Base-by-base conservation (phyloP, 2,113 vertebrate genomes). In the Astur gentilis region DNA sequence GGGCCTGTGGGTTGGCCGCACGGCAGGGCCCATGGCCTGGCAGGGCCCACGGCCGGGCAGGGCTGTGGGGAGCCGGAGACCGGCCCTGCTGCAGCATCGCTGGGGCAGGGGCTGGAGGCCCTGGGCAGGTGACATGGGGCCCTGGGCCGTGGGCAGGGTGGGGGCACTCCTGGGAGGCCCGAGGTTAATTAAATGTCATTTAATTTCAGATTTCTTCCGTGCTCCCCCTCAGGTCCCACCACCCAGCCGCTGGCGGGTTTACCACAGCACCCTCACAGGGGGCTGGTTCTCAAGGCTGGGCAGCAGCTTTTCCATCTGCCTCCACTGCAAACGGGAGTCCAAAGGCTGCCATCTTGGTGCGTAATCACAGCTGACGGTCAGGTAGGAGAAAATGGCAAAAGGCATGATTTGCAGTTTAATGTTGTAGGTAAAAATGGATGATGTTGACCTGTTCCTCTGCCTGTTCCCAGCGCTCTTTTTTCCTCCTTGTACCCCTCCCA, bases 1-100 rank as follows among this genome's bases (percentile, higher is more conserved):
- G 36, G 36, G 11, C 12, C 14, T 2, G 2, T 0, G 1, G 10
- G 26, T 60, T 8, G 42, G 9, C 16, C 31, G 17, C n/a, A 29
- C 0, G 1, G 20, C 4, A 1, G 32, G 6, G 29, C 5, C 16
- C 27, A 11, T 21, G 16, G 23, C 40, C 40, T 6, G 31, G 34
- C 22, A 40, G 40, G 23, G 10, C 31, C 16, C 27, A 13, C 25
- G 16, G 23, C 31, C 2, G 2, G 15, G 29, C 19, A 21, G 47
- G 32, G 40, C 45, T 75, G 26, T 49, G 60, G 20, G 29, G 29
- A 49, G 16, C n/a, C 17, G 55, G 31, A 42, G 14, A 7, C 9
- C 2, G 1, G n/a, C n/a, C n/a, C 19, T 22, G 57, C 55, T 38
- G 22, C 10, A 7, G 22, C 1, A 0, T 49, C 2, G 4, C 25